Base-by-base conservation (phyloP, 1,140 invertebrate species). In the Camponotus floridanus region DNA sequence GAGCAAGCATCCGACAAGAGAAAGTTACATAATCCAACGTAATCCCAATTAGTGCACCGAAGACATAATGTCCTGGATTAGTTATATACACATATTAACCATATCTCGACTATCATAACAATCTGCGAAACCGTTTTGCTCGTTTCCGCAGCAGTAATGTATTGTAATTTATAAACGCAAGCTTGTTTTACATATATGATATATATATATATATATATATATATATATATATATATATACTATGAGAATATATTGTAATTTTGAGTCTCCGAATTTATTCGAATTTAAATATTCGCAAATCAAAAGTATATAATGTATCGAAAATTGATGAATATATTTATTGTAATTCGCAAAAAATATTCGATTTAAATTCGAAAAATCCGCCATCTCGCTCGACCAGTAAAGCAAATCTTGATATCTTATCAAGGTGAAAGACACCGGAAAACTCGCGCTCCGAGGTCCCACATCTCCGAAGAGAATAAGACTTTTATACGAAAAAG, bases 31-130 rank as follows among this genome's bases (percentile, higher is more conserved):
- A 88, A 88, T 89, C 88, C 71, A 21, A 55, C 74, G 59, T 89
- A 86, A 86, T 89, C 78, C 78, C 85, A 55, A 86, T 86, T 89
- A 86, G 88, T 64, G 76, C 73, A n/a, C 33, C 59, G 76, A 88
- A 86, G 70, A 89, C 78, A 83, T 88, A 86, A 86, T 76, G 78
- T 83, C 70, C 73, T 57, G 70, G 87, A 86, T 89, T 89, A 86
- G 68, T 73, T 80, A 61, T 83, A 62, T 51, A 15, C 26, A 42
- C 68, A 39, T 73, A 81, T 73, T 81, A 83, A 83, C 61, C 55
- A 55, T 48, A 31, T 73, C 68, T 83, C 79, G 39, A 13, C n/a
- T 81, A 71, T 11, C 31, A n/a, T 36, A 83, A 81, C 51, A 61
- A 83, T 33, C 13, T 42, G 21, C 36, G 51, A 71, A 71, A 80